Evolutionary conservation across 1,140 invertebrate species (phyloP).

Genomic region (Rhizoglyphus robini): DNA sequence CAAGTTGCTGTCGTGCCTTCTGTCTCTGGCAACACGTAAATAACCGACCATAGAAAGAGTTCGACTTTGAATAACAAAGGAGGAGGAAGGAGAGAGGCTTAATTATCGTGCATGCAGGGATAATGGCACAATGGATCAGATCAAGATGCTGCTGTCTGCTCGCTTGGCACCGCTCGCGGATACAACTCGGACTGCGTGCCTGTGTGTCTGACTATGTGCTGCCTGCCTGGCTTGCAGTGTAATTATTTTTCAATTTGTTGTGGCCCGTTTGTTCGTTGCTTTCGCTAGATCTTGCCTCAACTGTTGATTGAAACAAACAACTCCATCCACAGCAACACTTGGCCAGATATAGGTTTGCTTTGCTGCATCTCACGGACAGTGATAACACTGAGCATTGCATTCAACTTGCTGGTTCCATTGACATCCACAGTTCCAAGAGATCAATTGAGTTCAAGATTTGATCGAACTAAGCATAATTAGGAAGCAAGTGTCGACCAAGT

Average conservation of each 20-base stretch:
- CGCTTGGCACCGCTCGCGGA: background rate
- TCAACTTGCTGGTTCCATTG: background rate
- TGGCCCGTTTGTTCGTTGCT: background rate
- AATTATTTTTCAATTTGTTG: constrained; percentile 11
- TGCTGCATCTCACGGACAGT: background rate
- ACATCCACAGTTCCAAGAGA: no score
- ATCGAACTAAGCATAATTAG: no score
- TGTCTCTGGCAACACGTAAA: no score
- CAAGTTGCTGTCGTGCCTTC: no score
- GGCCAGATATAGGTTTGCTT: constrained; percentile 5
- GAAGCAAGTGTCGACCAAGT: no score
- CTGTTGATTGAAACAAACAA: background rate
- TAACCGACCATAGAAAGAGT: no score
- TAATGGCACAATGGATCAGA: constrained; percentile 11
- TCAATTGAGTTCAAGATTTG: no score
- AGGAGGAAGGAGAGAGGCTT: background rate
- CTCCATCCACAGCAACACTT: background rate
- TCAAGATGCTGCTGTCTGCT: constrained; percentile 2
- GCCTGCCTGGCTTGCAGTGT: no score
- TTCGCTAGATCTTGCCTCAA: background rate
- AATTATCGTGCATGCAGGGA: constrained; percentile 10
- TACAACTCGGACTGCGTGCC: background rate
- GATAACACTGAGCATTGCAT: no score
- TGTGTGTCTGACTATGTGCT: background rate
- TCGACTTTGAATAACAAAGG: constrained; percentile 13